Evolutionary conservation across 2,888 invertebrate genomes (phyloP).

Genomic region (Catocala sponsa): DNA sequence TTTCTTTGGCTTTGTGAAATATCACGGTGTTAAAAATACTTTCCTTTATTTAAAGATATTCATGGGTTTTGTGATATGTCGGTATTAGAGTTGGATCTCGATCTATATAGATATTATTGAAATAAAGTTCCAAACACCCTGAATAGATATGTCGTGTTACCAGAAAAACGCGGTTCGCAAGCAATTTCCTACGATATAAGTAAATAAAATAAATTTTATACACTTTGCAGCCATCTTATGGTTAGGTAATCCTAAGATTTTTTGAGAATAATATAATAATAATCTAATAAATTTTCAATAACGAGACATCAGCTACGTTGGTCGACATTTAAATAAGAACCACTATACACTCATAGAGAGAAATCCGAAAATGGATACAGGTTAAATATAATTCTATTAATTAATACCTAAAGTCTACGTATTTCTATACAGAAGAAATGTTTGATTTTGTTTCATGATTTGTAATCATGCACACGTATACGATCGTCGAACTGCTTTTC

Average conservation of each 20-base stretch:
- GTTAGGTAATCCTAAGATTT: conserved; percentile 81
- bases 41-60: conserved; percentile 68
- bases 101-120: conserved; percentile 57
- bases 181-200: conserved; percentile 83
- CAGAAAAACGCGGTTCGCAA: conserved; percentile 75
- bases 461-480: conserved; percentile 86
- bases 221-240: conserved; percentile 87
- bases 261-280: conserved; percentile 84
- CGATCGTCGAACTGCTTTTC: conserved; percentile 84
- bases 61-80: conserved; percentile 79
- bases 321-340: conserved; percentile 87
- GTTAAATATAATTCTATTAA: conserved; percentile 86
- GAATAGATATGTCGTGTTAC: conserved; percentile 79
- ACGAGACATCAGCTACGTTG: conserved; percentile 87
- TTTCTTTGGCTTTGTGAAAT: conserved; percentile 87
- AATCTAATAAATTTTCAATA: conserved; percentile 87
- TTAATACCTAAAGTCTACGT: conserved; percentile 84
- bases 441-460: conserved; percentile 82
- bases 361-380: conserved; percentile 87
- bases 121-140: conserved; percentile 70
- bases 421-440: conserved; percentile 84
- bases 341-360: conserved; percentile 88
- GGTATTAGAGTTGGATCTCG: conserved; percentile 55
- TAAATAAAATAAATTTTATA: conserved; percentile 85
- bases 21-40: conserved; percentile 83